Evolutionary conservation across 2,888 invertebrate species (phyloP), one percentile per base, ranked within the genome.

Genomic region (Drosophila siamana): DNA sequence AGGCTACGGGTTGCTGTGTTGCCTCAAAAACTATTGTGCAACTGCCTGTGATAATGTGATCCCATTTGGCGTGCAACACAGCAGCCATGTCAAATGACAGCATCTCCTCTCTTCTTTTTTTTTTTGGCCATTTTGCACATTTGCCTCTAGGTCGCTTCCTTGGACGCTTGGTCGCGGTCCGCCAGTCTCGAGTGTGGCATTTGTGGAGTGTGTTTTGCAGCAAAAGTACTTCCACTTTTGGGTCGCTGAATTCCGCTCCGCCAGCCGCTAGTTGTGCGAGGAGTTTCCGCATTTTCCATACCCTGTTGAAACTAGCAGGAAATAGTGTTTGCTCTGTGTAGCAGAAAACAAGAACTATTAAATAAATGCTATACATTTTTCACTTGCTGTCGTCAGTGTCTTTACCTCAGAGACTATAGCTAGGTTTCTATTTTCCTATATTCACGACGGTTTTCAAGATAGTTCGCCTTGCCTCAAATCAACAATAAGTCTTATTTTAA

Each of bases 1-100:
- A 59, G 50, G 52, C 5, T 46, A 48, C 51, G 36, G 54, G 48
- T 52, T 43, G 26, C n/a, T n/a, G n/a, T n/a, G n/a, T 15, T 51
- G 47, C 48, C 54, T 43, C 59, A 30, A 59, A 59, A 26, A 43
- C 46, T 59, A 47, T 64, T 74, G 87, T 77, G 67, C 66, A 67
- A 44, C 79, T 70, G 46, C 15, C 44, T 46, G 68, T 64, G 77
- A 81, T 86, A 86, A 86, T 81, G 79, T 71, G 69, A 87, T 83
- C 86, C 76, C 71, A 67, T 86, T 70, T 75, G 52, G 41, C 63
- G 46, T 78, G 71, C 52, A 26, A 36, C 65, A 36, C 54, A 30
- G 22, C 41, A 13, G 19, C 43, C 74, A 9, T 72, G 47, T 16
- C 52, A 16, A 68, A 74, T 56, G 28, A 26, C 38, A 44, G 11